Base-by-base conservation (phyloP, 2,888 invertebrate genomes). In the Amiota communis region DNA sequence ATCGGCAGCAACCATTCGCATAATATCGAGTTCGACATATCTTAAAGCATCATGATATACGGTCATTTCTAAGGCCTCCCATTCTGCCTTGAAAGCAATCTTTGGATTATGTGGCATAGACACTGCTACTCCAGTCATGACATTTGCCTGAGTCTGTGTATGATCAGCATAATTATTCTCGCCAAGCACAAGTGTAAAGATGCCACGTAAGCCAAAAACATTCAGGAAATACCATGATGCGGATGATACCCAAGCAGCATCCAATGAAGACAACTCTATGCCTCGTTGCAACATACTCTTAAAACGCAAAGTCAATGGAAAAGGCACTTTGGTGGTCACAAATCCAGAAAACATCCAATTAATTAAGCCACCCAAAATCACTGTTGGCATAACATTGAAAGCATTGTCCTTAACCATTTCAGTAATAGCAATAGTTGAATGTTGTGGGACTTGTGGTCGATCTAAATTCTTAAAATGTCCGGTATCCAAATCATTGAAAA, bases 291-390 rank as follows among this genome's bases (percentile, higher is more conserved):
- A 91, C 98, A 98, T 98, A 0, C 98, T 97, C 90, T 98, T 98
- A 91, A 98, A 98, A 72, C 98, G 93, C 61, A 98, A 91, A 0
- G 98, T 98, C 82, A 98, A 89, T 0, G 98, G 98, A 90, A 98
- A 98, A 65, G 98, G 98, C 13, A 98, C 98, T 91, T 97, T 96
- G 11, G 97, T 98, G 13, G 98, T 98, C 57, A 98, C 95, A 88
- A 98, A 98, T 73, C 98, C 98, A 71, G 98, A 98, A 90, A 98
- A 98, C 92, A 98, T 98, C 98, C 98, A 98, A 88, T 98, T 98
- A 84, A 98, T 98, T 98, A 98, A 98, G 47, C 81, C 98, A 84
- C 98, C 98, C 80, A 98, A 98, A 11, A 98, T 93, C 81, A 98
- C 96, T 97, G 98, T 98, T 1, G 98, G 98, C 79, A 98, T 90